Base-by-base conservation (phyloP, 2,113 vertebrate genomes). In the Leuciscus idus region DNA sequence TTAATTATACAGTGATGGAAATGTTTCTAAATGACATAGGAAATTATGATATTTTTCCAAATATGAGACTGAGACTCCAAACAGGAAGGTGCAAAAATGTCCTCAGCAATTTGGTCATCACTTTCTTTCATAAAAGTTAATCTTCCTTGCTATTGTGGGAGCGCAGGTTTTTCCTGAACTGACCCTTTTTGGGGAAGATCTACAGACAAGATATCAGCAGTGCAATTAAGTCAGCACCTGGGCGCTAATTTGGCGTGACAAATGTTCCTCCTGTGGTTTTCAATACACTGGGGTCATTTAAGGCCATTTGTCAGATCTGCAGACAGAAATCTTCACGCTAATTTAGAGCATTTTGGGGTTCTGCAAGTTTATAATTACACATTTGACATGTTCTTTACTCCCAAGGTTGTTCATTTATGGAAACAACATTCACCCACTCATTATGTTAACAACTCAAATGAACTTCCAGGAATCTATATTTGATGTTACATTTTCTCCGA, bases 381-480 rank as follows among this genome's bases (percentile, higher is more conserved):
- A 75, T 75, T 75, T 48, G 26, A 75, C 11, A 39, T 61, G 75
- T 19, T 52, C 48, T 55, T 52, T 33, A 78, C 76, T 78, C 30
- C 28, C 17, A 57, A 39, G 5, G 9, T 57, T 57, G 76, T 59
- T 78, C 73, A 75, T 50, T 75, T 75, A 75, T 26, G 73, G 73
- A 75, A 75, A 75, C 73, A 75, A 13, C 43, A 9, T 50, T 75
- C 73, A 75, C 73, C 73, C 39, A 75, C 73, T 48, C 73, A 78
- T 78, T 59, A 57, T 59, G 48, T 77, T 77, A 57, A 78, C 52
- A 39, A 59, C 74, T 52, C 17, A 33, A 77, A 55, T 77, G n/a
- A 55, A 28, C 52, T 59, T 52, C 17, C 55, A 83, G 83, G 76
- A 77, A 9, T 72, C 33, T 78, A 9, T 68, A 57, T 19, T 50